Evolutionary conservation across 1,140 invertebrate genomes (phyloP), one percentile per base, ranked within the genome.

Genomic region (Sycophaga agraensis): DNA sequence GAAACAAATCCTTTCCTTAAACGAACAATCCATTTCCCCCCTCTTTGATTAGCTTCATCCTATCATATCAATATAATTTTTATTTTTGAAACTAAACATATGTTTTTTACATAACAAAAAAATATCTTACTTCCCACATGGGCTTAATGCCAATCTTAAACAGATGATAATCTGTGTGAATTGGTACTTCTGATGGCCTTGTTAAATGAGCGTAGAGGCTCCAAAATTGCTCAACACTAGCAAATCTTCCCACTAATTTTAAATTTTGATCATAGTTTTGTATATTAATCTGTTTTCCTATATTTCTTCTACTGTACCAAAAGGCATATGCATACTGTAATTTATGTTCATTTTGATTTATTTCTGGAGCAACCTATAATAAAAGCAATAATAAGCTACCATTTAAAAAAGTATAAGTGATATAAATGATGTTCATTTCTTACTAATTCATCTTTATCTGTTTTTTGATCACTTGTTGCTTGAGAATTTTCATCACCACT

Each of bases 131-230:
- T 82, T 98, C 96, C 96, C 96, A 98, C 92, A 98, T 97, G 26
- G 97, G 97, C 82, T 96, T 94, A 65, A 99, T 97, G 63, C 97
- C 97, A 71, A 96, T 89, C 85, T 99, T 99, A 77, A 99, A 99
- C 24, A 99, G 84, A 82, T 98, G 96, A 77, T 98, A 91, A 82
- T 99, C 96, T 73, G 92, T 91, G 71, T 96, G 91, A 24, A 91
- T 90, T 46, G 90, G 88, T 61, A 99, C 84, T 69, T 98, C 91
- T 40, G 88, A 89, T 31, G 95, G 91, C 68, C 95, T 85, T 60
- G 91, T 86, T 68, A 98, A 83, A 80, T 98, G 94, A 78, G 91
- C 90, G 81, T 99, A 98, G 54, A 94, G 83, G 37, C 88, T 86
- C 97, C 97, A 99, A 86, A 97, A 99, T 79, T 98, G 94, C 82